Conservation (phyloP, 2,888 invertebrate genomes). For the Limnephilus auricula region DNA sequence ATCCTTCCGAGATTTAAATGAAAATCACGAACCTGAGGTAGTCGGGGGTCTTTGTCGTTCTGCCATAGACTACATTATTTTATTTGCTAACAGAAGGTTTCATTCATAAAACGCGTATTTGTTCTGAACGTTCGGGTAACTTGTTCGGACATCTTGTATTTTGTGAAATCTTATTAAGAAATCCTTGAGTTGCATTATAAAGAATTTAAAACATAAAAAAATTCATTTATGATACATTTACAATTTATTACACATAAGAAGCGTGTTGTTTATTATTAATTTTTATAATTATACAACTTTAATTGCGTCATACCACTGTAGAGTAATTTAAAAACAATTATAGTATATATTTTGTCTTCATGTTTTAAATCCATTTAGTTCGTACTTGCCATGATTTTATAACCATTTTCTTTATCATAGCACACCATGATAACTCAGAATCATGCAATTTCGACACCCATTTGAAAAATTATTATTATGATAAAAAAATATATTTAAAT, state of each 20-base stretch:
- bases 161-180: neutral
- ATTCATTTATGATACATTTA: neutral
- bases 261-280: neutral
- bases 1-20: neutral
- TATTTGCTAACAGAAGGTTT: slow-evolving; percentile 40
- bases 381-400: too few relatives aligned
- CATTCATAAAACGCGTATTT: slow-evolving; percentile 39
- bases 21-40: neutral
- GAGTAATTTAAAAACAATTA: neutral
- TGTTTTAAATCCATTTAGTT: too few relatives aligned
- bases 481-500: too few relatives aligned
- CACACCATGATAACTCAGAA: too few relatives aligned
- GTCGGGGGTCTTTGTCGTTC: neutral
- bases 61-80: slow-evolving; percentile 27
- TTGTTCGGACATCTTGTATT: neutral
- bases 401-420: too few relatives aligned
- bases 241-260: neutral
- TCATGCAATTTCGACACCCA: too few relatives aligned
- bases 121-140: neutral
- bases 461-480: too few relatives aligned
- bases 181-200: neutral
- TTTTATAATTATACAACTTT: neutral
- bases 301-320: neutral
- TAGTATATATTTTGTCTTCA: too few relatives aligned
- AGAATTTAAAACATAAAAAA: neutral